phyloP scores from a whole-genome alignment of 30 jellyfish, hydroid and myxozoan genomes.

The Rhopilema esculentum region DNA sequence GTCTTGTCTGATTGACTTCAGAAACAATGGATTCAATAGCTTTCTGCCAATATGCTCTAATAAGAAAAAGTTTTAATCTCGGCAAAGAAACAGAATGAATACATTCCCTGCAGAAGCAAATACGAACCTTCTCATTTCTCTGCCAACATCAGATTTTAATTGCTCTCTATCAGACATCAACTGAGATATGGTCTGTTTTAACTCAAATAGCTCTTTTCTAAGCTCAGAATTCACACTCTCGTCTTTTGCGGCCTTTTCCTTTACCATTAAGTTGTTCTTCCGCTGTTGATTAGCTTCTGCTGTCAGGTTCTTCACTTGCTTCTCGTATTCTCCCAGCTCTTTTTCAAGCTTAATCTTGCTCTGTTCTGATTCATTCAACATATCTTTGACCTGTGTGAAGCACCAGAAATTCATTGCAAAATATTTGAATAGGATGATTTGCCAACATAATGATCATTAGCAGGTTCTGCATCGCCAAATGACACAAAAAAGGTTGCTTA shows the following conservation, averaged over 20 bases:
- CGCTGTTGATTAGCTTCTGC: slow-evolving; percentile 40
- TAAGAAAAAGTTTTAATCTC: too few species aligned
- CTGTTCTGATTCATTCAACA: slow-evolving; percentile 42
- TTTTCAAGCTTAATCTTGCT: slow-evolving; percentile 20
- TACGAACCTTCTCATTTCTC: slow-evolving; percentile 45
- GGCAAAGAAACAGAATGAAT: too few species aligned
- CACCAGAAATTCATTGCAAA: background rate
- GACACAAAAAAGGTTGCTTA: background rate
- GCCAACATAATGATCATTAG: background rate
- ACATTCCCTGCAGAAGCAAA: background rate
- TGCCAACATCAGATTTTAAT: slow-evolving; percentile 42
- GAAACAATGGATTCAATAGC: background rate
- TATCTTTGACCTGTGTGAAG: slow-evolving; percentile 46
- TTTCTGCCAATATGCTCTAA: background rate
- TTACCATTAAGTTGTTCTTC: slow-evolving; percentile 27
- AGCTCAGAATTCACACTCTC: slow-evolving; percentile 55
- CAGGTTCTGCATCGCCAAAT: background rate
- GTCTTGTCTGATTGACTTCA: background rate
- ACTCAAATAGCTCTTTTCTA: slow-evolving; percentile 48
- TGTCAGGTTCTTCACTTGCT: slow-evolving; percentile 17
- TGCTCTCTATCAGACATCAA: slow-evolving; percentile 63
- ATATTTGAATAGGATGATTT: background rate
- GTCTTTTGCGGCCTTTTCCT: slow-evolving; percentile 59
- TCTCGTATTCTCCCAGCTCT: slow-evolving; percentile 40
- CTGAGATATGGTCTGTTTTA: slow-evolving; percentile 52